These are phyloP conservation scores for Edolisoma coerulescens DNA, from an alignment of 2,113 vertebrate genomes.

Conservation along the genomic window DNA sequence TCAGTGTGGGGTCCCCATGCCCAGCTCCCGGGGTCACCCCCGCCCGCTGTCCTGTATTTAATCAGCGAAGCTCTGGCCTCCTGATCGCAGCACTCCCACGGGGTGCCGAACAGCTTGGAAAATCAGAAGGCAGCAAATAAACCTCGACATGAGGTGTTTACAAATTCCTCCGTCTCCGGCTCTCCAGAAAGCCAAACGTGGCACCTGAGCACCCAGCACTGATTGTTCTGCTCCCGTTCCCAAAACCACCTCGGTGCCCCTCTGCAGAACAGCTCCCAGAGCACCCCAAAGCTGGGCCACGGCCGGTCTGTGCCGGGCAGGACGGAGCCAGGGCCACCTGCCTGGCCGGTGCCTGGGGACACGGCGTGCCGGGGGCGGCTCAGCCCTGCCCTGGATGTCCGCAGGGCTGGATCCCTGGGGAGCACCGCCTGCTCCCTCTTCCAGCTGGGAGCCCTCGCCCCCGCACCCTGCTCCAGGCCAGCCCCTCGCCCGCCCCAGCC, in stretches of 20 bases:
- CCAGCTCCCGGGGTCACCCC: background rate
- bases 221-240: background rate
- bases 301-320: background rate
- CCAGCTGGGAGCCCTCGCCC: background rate
- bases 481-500: background rate
- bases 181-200: background rate
- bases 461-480: background rate
- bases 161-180: background rate
- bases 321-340: background rate
- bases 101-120: background rate
- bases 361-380: background rate
- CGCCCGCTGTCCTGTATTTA: background rate
- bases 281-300: accelerated
- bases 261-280: background rate
- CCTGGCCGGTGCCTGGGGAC: accelerated
- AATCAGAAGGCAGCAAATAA: background rate
- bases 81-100: background rate
- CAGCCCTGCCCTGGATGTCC: background rate
- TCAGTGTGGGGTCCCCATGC: accelerated
- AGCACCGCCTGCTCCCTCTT: accelerated
- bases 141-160: background rate
- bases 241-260: background rate
- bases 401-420: background rate
- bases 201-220: background rate
- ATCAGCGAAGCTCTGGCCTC: background rate